Conservation (phyloP, 2,888 invertebrate species). For the Pandemis corylana region DNA sequence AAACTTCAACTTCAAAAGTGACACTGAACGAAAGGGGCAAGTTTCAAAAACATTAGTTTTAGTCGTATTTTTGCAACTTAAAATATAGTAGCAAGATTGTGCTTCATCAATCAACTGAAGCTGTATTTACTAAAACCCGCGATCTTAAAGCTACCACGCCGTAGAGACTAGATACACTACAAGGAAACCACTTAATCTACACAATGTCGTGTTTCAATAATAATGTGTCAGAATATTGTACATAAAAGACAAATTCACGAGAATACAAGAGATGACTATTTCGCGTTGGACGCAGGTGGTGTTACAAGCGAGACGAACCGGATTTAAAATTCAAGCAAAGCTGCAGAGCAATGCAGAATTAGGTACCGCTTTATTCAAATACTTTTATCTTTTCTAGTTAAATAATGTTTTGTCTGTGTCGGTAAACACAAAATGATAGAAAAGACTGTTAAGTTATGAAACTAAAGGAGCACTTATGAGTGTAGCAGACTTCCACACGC, state of each 20-base stretch:
- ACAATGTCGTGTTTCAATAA: not conserved
- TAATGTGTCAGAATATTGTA: constrained; percentile 15
- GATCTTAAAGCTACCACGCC: not conserved
- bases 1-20: too few species aligned
- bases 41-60: too few species aligned
- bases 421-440: too few species aligned
- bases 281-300: constrained; percentile 40
- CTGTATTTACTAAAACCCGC: not conserved
- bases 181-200: not conserved
- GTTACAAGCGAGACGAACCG: constrained; percentile 33
- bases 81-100: too few species aligned
- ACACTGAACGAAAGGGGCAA: too few species aligned
- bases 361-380: not conserved
- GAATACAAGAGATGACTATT: constrained; percentile 9
- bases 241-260: constrained; percentile 15
- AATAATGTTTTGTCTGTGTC: too few species aligned
- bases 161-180: not conserved
- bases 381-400: too few species aligned
- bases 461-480: too few species aligned
- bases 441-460: too few species aligned
- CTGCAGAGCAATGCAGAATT: constrained; percentile 42
- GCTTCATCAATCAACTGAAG: too few species aligned
- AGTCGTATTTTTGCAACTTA: too few species aligned
- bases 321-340: constrained; percentile 46
- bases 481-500: constrained; percentile 6